phyloP scores from a whole-genome alignment of 2,888 invertebrate species.

The Phyllotreta striolata region DNA sequence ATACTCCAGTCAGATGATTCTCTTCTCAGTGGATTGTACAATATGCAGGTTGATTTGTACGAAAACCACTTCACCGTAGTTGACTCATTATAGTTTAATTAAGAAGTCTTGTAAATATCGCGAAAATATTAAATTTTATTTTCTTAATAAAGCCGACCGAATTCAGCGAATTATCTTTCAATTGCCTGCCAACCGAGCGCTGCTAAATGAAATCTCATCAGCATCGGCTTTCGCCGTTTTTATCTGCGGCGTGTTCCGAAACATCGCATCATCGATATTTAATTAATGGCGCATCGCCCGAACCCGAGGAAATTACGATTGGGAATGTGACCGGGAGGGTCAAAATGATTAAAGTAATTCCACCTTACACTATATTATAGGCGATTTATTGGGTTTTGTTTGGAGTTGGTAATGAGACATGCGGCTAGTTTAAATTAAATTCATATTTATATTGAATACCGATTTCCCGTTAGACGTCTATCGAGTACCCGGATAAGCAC shows the following conservation, averaged over 20 bases:
- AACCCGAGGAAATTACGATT: constrained; percentile 31
- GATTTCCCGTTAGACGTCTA: constrained; percentile 53
- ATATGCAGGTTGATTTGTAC: neutral
- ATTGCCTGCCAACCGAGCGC: too few relatives aligned
- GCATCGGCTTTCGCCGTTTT: too few relatives aligned
- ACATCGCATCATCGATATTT: too few relatives aligned
- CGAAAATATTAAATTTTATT: too few relatives aligned
- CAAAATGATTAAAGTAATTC: constrained; percentile 41
- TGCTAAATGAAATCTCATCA: too few relatives aligned
- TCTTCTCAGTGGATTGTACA: too few relatives aligned
- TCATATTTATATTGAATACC: constrained; percentile 56
- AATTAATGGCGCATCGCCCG: constrained; percentile 24
- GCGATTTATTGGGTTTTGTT: constrained; percentile 44
- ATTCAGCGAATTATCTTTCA: too few relatives aligned
- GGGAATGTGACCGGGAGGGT: constrained; percentile 35
- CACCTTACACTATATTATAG: constrained; percentile 38
- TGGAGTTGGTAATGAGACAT: constrained; percentile 47
- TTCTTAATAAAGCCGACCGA: too few relatives aligned
- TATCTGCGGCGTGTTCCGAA: too few relatives aligned
- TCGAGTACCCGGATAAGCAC: constrained; percentile 48
- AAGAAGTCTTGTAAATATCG: too few relatives aligned
- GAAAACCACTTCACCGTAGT: neutral
- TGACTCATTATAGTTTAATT: constrained; percentile 5
- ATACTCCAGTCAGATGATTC: constrained; percentile 19
- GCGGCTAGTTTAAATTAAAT: constrained; percentile 52